Evolutionary conservation across 2,113 vertebrate genomes (phyloP).

Genomic region (Amphiprion percula): DNA sequence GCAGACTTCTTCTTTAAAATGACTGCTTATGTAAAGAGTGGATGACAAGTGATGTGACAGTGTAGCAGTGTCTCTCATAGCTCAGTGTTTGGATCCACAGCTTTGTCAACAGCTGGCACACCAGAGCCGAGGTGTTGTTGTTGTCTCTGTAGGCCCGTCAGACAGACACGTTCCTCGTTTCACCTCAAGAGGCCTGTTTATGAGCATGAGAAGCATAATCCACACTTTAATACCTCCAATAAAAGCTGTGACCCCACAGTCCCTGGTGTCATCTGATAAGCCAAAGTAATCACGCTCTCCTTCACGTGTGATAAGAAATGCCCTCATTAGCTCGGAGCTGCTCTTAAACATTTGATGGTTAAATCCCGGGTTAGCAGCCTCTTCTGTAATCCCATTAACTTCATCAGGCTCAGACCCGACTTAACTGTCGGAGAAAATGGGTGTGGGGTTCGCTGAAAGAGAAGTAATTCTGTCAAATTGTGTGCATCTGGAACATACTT

Average conservation of each 20-base stretch:
- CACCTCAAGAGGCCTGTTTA: constrained; percentile 49
- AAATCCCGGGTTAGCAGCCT: constrained; percentile 69
- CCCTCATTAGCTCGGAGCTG: constrained; percentile 63
- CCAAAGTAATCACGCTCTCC: constrained; percentile 51
- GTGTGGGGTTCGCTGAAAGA: constrained; percentile 52
- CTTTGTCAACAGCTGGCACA: constrained; percentile 31
- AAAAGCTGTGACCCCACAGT: constrained; percentile 53
- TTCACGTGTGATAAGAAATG: constrained; percentile 60
- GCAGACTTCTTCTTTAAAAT: background rate
- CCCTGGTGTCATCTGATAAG: constrained; percentile 61
- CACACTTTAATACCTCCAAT: constrained; percentile 45
- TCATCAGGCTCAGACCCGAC: constrained; percentile 53
- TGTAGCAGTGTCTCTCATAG: background rate
- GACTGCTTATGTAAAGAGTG: background rate
- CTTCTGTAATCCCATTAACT: constrained; percentile 80
- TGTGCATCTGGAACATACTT: constrained; percentile 65
- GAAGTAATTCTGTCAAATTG: constrained; percentile 66
- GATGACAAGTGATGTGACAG: background rate
- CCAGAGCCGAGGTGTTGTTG: constrained; percentile 7
- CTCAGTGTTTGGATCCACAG: constrained; percentile 22
- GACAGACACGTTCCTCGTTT: constrained; percentile 25
- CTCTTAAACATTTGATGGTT: constrained; percentile 67
- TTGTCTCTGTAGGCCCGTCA: constrained; percentile 32
- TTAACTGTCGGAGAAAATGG: constrained; percentile 66
- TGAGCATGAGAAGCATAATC: constrained; percentile 22